These are phyloP conservation scores for Podarcis muralis DNA, from an alignment of 2,113 vertebrate species.

Conservation along the genomic window DNA sequence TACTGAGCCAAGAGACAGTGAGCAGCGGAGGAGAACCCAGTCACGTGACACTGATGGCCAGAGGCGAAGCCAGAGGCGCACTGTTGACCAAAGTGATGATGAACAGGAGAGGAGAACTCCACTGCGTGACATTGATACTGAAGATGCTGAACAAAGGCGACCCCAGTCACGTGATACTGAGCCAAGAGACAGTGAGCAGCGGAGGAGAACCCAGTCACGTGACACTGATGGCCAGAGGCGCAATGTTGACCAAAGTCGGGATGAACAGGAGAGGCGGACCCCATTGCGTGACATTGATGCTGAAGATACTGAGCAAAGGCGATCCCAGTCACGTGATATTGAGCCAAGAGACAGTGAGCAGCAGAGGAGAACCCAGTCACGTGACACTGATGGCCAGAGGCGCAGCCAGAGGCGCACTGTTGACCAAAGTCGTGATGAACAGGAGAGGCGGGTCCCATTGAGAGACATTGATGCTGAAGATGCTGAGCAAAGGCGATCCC, in stretches of 20 bases:
- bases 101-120: neutral
- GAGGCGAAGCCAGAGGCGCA: neutral
- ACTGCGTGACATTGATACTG: neutral
- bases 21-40: neutral
- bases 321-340: neutral
- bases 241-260: too few relatives aligned
- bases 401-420: too few relatives aligned
- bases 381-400: neutral
- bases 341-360: neutral
- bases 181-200: neutral
- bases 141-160: neutral
- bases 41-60: neutral
- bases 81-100: neutral
- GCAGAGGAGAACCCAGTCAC: neutral
- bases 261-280: neutral
- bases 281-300: neutral
- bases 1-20: neutral
- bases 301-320: neutral
- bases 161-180: neutral
- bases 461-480: too few relatives aligned
- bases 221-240: neutral
- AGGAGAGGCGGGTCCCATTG: too few relatives aligned
- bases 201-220: neutral
- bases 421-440: too few relatives aligned
- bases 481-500: too few relatives aligned